A percentile compares a stretch with the other conserved stretches of the same genome.
Conservation (phyloP, 1,140 invertebrate species). For the Aphis gossypii region DNA sequence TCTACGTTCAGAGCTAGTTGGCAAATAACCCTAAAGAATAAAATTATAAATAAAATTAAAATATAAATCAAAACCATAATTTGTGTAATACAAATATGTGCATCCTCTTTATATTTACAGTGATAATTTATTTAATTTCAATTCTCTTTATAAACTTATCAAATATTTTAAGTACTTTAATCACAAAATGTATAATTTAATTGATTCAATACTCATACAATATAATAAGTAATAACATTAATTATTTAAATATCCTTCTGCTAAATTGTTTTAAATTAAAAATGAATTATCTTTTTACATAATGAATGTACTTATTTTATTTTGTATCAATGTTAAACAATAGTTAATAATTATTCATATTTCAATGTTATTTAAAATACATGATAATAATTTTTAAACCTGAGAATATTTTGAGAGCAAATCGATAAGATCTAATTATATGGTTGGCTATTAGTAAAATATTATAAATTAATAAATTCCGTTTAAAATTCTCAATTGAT, state of each 20-base stretch:
- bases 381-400: too few relatives aligned
- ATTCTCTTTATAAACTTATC: background rate
- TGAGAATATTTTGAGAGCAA: too few relatives aligned
- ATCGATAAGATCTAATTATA: too few relatives aligned
- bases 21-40: conserved; percentile 80
- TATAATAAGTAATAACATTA: background rate
- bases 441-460: too few relatives aligned
- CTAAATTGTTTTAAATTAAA: background rate
- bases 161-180: background rate
- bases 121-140: too few relatives aligned
- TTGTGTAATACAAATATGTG: background rate
- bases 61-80: background rate
- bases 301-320: too few relatives aligned
- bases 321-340: too few relatives aligned
- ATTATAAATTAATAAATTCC: too few relatives aligned
- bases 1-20: conserved; percentile 85
- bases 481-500: too few relatives aligned
- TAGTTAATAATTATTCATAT: too few relatives aligned
- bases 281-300: background rate
- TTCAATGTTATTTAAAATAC: too few relatives aligned
- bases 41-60: background rate
- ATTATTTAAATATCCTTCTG: background rate
- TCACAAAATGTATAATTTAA: background rate
- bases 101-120: background rate
- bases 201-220: background rate